These are phyloP conservation scores for Bothrops jararaca DNA, from an alignment of 2,113 vertebrate genomes.

Conservation along the genomic window DNA sequence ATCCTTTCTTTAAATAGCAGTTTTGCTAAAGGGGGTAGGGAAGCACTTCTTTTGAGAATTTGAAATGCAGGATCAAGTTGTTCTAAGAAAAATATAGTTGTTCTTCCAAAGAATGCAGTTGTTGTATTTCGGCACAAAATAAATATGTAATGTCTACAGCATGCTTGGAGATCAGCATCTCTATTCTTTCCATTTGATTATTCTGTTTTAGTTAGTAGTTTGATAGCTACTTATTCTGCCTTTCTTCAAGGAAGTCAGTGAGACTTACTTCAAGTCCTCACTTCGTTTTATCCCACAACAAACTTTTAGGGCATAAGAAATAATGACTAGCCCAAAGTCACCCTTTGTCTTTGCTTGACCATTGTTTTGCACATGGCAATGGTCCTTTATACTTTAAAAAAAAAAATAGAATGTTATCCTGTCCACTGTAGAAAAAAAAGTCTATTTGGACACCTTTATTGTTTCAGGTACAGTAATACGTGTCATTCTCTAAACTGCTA, in stretches of 20 bases:
- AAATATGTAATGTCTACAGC: neutral
- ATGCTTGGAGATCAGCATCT: neutral
- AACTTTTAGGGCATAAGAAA: neutral
- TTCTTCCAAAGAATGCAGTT: neutral
- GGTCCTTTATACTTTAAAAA: neutral
- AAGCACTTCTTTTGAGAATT: neutral
- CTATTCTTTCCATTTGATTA: neutral
- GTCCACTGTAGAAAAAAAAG: neutral
- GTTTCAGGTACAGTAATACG: neutral
- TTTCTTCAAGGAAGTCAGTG: neutral
- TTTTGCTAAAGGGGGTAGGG: neutral
- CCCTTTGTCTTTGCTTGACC: neutral
- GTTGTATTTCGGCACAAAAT: neutral
- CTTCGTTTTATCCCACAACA: neutral
- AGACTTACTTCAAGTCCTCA: neutral
- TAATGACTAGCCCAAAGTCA: neutral
- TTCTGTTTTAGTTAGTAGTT: neutral
- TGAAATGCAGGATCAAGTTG: neutral
- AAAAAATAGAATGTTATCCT: neutral
- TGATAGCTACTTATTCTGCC: neutral
- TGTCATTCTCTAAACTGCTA: neutral
- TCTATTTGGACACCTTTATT: neutral
- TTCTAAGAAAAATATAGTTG: neutral
- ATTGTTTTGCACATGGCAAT: neutral
- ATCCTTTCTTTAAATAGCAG: neutral